Base-by-base conservation (phyloP, 2,888 invertebrate genomes). In the Euclidia mi region DNA sequence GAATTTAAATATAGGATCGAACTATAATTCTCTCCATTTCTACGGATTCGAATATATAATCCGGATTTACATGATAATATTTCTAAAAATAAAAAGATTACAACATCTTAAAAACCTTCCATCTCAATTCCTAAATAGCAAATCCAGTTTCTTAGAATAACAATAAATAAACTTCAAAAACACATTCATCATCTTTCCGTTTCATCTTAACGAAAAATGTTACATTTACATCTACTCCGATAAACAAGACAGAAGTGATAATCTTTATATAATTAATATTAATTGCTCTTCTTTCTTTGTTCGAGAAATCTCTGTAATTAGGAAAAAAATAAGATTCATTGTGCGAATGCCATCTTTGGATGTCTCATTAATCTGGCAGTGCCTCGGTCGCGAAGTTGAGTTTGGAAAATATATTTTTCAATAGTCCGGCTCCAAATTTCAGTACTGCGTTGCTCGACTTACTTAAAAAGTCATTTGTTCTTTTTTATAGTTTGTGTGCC, bases 181-280 rank as follows among this genome's bases (percentile, higher is more conserved):
- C 31, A 49, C 25, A 71, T 56, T 7, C 14, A 56, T 46, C 20
- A 38, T 15, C 37, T 49, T 50, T 32, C 11, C 15, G 10, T 11
- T 17, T n/a, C 6, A 43, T 10, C 32, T 29, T 10, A n/a, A 11
- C 1, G 47, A 52, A 60, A 66, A 56, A 45, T 2, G 1, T 14
- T n/a, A 7, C 3, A 17, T 41, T 35, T 18, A 49, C 47, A 53
- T 43, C 40, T 12, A 63, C 44, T 35, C 51, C 50, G 63, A 68
- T 53, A 57, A 71, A 65, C 46, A 65, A 40, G 57, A 60, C 53
- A 43, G 20, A 10, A 20, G 67, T 28, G 69, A 74, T 78, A 81
- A 81, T 78, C 67, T 65, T 38, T 38, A 55, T 71, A 67, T 76
- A 78, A 81, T 81, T 76, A 67, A 66, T 76, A 81, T 77, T 69